Conservation (phyloP, 2,113 vertebrate genomes). For the Laticauda colubrina region DNA sequence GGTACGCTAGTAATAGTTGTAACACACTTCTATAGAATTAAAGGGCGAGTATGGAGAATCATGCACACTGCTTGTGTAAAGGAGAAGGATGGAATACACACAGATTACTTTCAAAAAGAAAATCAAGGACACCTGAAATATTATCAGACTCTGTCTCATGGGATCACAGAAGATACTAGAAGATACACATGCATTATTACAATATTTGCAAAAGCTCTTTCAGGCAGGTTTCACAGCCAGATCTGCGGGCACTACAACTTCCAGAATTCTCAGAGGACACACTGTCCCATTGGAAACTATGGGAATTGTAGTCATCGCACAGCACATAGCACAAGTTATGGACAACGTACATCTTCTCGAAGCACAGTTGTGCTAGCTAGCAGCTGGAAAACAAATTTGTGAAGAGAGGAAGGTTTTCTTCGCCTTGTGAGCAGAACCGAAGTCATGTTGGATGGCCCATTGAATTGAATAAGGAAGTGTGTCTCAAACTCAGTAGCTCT, state of each 20-base stretch:
- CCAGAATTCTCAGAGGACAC: neutral
- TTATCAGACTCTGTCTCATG: neutral
- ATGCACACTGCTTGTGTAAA: neutral
- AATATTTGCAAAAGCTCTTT: neutral
- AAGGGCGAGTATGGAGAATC: neutral
- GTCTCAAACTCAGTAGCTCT: too few species aligned
- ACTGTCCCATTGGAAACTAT: neutral
- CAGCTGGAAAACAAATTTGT: neutral
- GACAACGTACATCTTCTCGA: neutral
- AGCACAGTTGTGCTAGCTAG: neutral
- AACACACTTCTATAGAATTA: neutral
- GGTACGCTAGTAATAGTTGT: neutral
- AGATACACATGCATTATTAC: neutral
- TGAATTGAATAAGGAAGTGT: too few species aligned
- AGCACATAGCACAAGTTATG: neutral
- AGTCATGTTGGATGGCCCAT: too few species aligned
- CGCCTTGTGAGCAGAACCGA: too few species aligned
- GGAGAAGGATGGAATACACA: neutral
- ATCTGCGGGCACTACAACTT: neutral
- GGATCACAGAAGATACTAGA: neutral
- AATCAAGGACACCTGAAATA: neutral
- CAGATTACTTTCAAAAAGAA: neutral
- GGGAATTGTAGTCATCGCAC: neutral
- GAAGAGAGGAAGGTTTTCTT: neutral
- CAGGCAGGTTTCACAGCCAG: neutral